These are phyloP conservation scores for Camponotus pennsylvanicus DNA, from an alignment of 1,140 invertebrate genomes.

Conservation along the genomic window DNA sequence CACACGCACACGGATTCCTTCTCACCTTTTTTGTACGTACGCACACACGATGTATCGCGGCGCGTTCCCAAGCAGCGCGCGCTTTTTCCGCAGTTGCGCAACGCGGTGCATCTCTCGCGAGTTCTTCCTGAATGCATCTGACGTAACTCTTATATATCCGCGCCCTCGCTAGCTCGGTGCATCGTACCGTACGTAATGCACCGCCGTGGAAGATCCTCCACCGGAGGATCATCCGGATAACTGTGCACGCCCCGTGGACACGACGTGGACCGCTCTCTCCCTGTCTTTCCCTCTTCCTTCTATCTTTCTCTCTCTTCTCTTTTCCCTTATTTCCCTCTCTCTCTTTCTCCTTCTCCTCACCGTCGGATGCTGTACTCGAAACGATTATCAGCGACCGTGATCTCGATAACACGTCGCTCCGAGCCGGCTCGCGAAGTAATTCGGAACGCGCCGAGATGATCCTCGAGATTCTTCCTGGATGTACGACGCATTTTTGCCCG, in stretches of 20 bases:
- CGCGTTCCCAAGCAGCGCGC: conserved; percentile 40
- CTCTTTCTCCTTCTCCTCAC: conserved; percentile 11
- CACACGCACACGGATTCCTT: background rate
- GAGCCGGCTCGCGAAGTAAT: conserved; percentile 53
- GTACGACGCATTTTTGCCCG: conserved; percentile 31
- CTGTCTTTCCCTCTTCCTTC: background rate
- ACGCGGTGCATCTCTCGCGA: conserved; percentile 49
- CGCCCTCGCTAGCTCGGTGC: conserved; percentile 11
- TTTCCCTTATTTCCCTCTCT: background rate
- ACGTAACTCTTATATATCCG: conserved; percentile 56
- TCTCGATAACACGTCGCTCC: conserved; percentile 60
- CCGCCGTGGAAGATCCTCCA: conserved; percentile 28
- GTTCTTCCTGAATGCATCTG: conserved; percentile 58
- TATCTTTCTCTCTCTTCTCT: background rate
- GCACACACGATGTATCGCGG: background rate
- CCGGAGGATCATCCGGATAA: conserved; percentile 53
- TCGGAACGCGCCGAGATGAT: conserved; percentile 52
- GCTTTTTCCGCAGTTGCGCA: conserved; percentile 54
- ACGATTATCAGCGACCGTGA: conserved; percentile 56
- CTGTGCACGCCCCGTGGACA: conserved; percentile 58
- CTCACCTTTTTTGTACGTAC: conserved; percentile 26
- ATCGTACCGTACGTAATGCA: conserved; percentile 41
- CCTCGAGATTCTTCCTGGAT: conserved; percentile 49
- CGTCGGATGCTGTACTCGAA: conserved; percentile 47
- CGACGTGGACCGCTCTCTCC: conserved; percentile 18